Evolutionary conservation across 2,113 vertebrate species (phyloP).

Genomic region (Lampris megalopsis): DNA sequence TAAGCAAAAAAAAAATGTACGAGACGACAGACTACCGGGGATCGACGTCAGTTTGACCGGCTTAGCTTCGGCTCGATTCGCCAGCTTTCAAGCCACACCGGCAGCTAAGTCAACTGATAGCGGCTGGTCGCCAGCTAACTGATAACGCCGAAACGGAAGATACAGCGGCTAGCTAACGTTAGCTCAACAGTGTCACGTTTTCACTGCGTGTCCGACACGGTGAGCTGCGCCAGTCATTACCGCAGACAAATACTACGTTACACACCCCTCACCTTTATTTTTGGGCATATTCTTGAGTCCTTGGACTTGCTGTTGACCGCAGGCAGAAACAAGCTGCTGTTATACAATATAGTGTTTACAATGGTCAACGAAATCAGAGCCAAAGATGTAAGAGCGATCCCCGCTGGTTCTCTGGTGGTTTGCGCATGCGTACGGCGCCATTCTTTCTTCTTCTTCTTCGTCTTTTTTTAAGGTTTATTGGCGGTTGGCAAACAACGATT

Average conservation of each 20-base stretch:
- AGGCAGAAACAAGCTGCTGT: conserved; percentile 8
- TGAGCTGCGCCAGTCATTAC: conserved; percentile 22
- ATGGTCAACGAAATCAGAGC: conserved; percentile 4
- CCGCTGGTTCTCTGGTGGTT: background rate
- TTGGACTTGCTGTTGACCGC: conserved; percentile 14
- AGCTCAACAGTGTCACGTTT: conserved; percentile 77
- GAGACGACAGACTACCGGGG: background rate
- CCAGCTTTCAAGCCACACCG: background rate
- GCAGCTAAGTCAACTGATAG: background rate
- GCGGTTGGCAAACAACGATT: no score
- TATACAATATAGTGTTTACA: conserved; percentile 18
- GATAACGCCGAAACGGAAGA: background rate
- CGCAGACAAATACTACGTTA: background rate
- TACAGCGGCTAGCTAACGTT: conserved; percentile 54
- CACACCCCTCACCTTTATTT: conserved; percentile 78
- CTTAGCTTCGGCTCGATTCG: background rate
- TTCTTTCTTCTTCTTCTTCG: conserved; percentile 43
- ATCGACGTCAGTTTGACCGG: background rate
- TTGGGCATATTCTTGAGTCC: conserved; percentile 80
- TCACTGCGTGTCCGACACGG: conserved; percentile 51
- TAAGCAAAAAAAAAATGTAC: background rate
- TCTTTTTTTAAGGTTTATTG: conserved; percentile 49
- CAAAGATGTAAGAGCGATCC: conserved; percentile 3
- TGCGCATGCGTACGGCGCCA: conserved; percentile 40
- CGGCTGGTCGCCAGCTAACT: no score